Evolutionary conservation across 2,888 invertebrate species (phyloP).

Genomic region (Chrysina gloriosa): DNA sequence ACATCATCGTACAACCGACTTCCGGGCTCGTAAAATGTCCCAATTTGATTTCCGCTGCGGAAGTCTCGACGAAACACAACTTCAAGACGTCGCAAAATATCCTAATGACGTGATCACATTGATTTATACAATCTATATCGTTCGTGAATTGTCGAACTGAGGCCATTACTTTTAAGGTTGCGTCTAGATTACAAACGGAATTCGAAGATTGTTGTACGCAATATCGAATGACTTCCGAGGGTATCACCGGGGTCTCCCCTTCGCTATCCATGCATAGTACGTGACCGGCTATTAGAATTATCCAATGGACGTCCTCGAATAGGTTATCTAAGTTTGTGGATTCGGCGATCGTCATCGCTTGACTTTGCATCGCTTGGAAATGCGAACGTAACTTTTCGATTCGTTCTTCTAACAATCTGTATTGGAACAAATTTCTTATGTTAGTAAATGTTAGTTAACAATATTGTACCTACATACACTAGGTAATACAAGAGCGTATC

Average conservation of each 20-base stretch:
- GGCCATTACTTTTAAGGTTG: slow-evolving; percentile 60
- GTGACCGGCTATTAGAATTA: slow-evolving; percentile 81
- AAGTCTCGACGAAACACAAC: slow-evolving; percentile 80
- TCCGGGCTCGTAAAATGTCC: slow-evolving; percentile 80
- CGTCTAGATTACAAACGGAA: slow-evolving; percentile 55
- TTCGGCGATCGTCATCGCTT: slow-evolving; percentile 61
- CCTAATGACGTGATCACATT: slow-evolving; percentile 68
- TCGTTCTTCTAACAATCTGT: slow-evolving; percentile 57
- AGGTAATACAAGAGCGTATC: too few relatives aligned
- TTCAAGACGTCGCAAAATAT: slow-evolving; percentile 78
- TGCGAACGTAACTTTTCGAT: slow-evolving; percentile 58
- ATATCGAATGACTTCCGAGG: slow-evolving; percentile 72
- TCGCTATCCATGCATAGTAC: slow-evolving; percentile 75
- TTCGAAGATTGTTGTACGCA: slow-evolving; percentile 68
- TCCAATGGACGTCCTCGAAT: slow-evolving; percentile 93
- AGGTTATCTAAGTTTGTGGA: slow-evolving; percentile 69
- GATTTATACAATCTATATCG: slow-evolving; percentile 58
- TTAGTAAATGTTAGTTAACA: too few relatives aligned
- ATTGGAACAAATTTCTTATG: too few relatives aligned
- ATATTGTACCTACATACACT: too few relatives aligned
- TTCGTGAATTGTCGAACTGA: slow-evolving; percentile 54
- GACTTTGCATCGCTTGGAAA: slow-evolving; percentile 60
- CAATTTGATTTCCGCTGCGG: slow-evolving; percentile 76
- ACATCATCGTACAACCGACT: slow-evolving; percentile 79
- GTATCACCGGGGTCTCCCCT: slow-evolving; percentile 76